A percentile compares a stretch with the other conserved stretches of the same genome.
phyloP scores from a whole-genome alignment of 1,140 invertebrate genomes.

The Lutraria rhynchaena region DNA sequence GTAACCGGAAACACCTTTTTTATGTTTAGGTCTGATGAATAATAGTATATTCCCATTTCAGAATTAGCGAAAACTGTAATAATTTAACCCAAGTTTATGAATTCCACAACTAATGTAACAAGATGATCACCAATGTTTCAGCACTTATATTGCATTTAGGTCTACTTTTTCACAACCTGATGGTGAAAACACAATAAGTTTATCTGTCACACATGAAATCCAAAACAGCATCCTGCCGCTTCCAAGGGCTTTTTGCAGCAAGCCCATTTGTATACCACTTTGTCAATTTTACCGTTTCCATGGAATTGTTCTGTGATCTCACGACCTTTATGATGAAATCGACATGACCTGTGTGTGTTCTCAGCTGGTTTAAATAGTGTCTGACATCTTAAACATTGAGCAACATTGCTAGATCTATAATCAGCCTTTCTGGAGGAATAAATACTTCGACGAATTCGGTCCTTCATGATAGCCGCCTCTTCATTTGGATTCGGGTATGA shows the following conservation, averaged over 20 bases:
- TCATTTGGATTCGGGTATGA: slow-evolving; percentile 54
- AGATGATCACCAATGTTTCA: too few species aligned
- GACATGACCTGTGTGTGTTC: slow-evolving; percentile 70
- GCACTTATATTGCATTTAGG: too few species aligned
- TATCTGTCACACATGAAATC: slow-evolving; percentile 65
- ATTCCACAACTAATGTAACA: too few species aligned
- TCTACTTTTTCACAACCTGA: too few species aligned
- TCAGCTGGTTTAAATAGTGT: slow-evolving; percentile 68
- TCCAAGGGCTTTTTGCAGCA: slow-evolving; percentile 71
- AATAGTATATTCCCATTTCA: too few species aligned
- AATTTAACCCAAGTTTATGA: too few species aligned
- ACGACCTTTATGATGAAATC: slow-evolving; percentile 71
- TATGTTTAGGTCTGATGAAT: too few species aligned
- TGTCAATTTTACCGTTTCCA: slow-evolving; percentile 64
- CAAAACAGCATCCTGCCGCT: slow-evolving; percentile 66
- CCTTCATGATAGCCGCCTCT: slow-evolving; percentile 63
- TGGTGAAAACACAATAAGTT: too few species aligned
- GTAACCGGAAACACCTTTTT: too few species aligned
- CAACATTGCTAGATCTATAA: slow-evolving; percentile 46
- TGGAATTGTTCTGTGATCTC: slow-evolving; percentile 70
- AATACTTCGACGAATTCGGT: slow-evolving; percentile 52
- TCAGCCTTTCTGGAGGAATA: slow-evolving; percentile 48
- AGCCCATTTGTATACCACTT: slow-evolving; percentile 70
- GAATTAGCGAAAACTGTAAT: too few species aligned
- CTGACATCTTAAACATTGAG: slow-evolving; percentile 77